Percentiles rank a stretch among this genome's conserved stretches.
phyloP scores from a whole-genome alignment of 2,113 vertebrate genomes.

The Noctilio leporinus region DNA sequence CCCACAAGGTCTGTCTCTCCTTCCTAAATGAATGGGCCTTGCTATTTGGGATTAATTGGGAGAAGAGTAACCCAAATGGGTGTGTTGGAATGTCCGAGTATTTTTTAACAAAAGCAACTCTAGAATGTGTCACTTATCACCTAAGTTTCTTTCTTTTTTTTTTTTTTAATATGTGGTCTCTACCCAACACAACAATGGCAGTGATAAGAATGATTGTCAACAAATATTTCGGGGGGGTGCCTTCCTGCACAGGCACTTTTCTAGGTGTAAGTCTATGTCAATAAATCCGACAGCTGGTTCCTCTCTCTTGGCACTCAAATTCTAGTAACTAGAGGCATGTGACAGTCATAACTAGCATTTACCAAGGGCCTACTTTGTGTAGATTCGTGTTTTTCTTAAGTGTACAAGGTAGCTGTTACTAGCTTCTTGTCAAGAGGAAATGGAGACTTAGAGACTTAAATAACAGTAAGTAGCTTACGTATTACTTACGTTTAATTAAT shows the following conservation, averaged over 20 bases:
- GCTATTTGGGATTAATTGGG: slow-evolving; percentile 3
- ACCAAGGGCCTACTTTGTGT: neutral
- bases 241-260: neutral
- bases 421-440: neutral
- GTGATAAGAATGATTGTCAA: neutral
- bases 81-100: neutral
- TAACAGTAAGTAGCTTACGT: neutral
- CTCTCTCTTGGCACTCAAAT: neutral
- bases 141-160: neutral
- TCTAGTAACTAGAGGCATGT: neutral
- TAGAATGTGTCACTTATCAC: neutral
- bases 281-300: neutral
- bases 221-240: neutral
- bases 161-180: neutral
- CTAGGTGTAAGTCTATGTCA: neutral
- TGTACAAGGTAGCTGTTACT: neutral
- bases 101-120: neutral
- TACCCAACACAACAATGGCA: neutral
- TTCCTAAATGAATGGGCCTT: neutral
- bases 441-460: neutral
- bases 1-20: neutral
- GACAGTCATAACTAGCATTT: neutral
- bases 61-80: neutral
- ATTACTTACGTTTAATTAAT: neutral
- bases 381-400: neutral